Evolutionary conservation across 2,797 vertebrate species (phyloP).

Genomic region (Lithobates sylvaticus): DNA sequence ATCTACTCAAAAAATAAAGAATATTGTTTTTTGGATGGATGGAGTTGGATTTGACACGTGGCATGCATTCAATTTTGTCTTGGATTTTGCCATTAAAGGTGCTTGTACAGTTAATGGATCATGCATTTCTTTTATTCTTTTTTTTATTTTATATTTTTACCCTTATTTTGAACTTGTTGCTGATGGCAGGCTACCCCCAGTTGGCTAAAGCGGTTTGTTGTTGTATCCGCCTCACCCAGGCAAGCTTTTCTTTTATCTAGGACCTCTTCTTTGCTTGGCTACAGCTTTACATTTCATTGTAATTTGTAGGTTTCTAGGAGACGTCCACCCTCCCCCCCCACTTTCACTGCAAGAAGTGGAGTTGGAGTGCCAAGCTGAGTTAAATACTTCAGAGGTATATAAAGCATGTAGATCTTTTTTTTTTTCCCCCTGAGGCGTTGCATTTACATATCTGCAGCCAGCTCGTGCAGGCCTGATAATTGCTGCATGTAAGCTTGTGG

Average conservation of each 20-base stretch:
- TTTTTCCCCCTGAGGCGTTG: constrained; percentile 5
- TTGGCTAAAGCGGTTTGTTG: neutral
- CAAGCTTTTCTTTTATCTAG: neutral
- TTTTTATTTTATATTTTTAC: too few relatives aligned
- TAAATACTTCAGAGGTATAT: constrained; percentile 41
- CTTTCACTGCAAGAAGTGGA: neutral
- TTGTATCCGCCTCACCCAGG: neutral
- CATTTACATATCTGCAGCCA: constrained; percentile 32
- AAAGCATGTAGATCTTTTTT: constrained; percentile 39
- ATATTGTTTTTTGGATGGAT: too few relatives aligned
- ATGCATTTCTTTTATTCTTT: too few relatives aligned
- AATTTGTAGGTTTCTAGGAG: neutral
- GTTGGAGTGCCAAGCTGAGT: constrained; percentile 18
- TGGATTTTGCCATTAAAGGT: too few relatives aligned
- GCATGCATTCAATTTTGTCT: too few relatives aligned
- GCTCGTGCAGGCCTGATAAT: constrained; percentile 5
- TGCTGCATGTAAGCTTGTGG: constrained; percentile 23
- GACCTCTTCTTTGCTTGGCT: neutral
- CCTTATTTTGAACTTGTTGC: too few relatives aligned
- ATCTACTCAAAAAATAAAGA: too few relatives aligned
- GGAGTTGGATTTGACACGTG: too few relatives aligned
- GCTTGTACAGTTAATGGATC: too few relatives aligned
- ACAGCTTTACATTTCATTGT: neutral
- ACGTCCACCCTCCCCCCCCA: neutral
- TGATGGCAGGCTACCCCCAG: too few relatives aligned